Evolutionary conservation across 2,888 invertebrate genomes (phyloP), one percentile per base, ranked within the genome.

Genomic region (Melanchra persicariae): DNA sequence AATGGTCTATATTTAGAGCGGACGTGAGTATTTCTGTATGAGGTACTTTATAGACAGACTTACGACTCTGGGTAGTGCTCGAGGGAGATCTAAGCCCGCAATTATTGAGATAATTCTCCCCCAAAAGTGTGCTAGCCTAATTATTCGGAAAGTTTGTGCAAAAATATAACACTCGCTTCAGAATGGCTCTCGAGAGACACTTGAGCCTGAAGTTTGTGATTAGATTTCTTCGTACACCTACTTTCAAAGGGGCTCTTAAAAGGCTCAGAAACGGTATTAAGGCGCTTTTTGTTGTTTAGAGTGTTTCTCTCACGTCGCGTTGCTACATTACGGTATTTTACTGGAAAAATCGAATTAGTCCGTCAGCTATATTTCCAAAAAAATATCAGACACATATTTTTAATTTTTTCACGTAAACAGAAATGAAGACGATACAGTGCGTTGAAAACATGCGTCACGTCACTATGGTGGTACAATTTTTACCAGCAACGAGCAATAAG

Each of bases 1-100:
- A 59, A 61, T 70, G 63, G n/a, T 64, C 74, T 82, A 80, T 83
- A 78, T 84, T 81, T 86, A 83, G 85, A 73, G 65, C 45, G 17
- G 51, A 61, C 51, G n/a, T 30, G 57, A 26, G 63, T 72, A 62
- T 81, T 63, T 58, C 40, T 63, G 55, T 54, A 40, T 37, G 52
- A 70, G 34, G 22, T 57, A 9, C 34, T 70, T 9, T 9, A 15
- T 45, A 51, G 24, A 45, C 22, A 58, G 34, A 52, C 45, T 65
- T 62, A 69, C 10, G 26, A 30, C 24, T 43, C 10, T 26, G 30
- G 10, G 43, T 30, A 72, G 26, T 9, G 30, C 60, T 45, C 70
- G n/a, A 19, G 70, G 52, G 60, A 61, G 51, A 52, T 34, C 62
- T 70, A 61, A 70, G 37, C 70, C 70, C 37, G 17, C 67, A 77